Percentiles rank a stretch among this genome's conserved stretches.
Evolutionary conservation across 2,113 vertebrate genomes (phyloP).

Genomic region (Benthochromis sp.): DNA sequence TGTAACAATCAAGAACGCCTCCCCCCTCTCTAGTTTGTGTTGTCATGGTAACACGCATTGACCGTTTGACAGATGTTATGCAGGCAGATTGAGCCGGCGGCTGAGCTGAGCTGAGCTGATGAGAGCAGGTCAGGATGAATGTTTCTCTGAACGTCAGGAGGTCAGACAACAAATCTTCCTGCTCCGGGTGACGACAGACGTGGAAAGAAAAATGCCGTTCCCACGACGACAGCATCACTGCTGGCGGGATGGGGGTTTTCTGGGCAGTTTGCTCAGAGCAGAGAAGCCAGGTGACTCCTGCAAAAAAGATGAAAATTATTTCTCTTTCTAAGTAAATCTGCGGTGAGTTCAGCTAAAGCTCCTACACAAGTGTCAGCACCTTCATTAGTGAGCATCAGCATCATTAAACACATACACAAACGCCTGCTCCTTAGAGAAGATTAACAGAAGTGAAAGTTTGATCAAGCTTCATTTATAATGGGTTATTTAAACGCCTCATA

Average conservation of each 20-base stretch:
- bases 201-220: background rate
- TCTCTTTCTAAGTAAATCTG: background rate
- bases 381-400: background rate
- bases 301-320: background rate
- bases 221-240: background rate
- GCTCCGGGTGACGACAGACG: background rate
- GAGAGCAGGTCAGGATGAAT: background rate
- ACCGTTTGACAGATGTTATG: constrained; percentile 58
- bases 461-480: background rate
- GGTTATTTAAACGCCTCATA: background rate
- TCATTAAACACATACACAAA: background rate
- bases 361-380: background rate
- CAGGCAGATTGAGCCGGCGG: background rate
- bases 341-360: background rate
- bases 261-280: background rate
- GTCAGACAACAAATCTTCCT: background rate
- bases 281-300: background rate
- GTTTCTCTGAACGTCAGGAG: background rate
- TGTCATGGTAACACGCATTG: constrained; percentile 35
- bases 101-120: background rate
- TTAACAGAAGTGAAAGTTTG: background rate
- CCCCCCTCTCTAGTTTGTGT: background rate
- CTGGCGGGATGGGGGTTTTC: background rate
- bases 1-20: background rate
- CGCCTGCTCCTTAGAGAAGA: background rate